Conservation (phyloP, 2,888 invertebrate species). For the Andrena praecox region DNA sequence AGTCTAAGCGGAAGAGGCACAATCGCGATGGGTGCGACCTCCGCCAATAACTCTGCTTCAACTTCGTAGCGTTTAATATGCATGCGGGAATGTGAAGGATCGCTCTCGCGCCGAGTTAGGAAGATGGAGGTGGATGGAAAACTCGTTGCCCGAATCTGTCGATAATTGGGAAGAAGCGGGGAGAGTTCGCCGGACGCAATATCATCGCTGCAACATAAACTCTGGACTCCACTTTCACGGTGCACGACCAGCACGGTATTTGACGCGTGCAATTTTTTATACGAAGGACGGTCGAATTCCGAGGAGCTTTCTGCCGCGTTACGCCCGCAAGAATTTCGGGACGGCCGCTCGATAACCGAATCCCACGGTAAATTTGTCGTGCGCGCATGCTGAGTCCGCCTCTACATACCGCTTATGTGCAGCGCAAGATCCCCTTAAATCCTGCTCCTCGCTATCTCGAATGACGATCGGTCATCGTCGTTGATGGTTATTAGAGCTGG, state of each 20-base stretch:
- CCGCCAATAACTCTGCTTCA: neutral
- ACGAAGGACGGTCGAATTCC: constrained; percentile 37
- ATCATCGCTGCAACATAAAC: constrained; percentile 4
- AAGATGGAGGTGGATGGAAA: neutral
- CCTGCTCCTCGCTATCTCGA: constrained; percentile 33
- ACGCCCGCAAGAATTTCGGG: constrained; percentile 58
- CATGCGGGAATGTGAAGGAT: too few relatives aligned
- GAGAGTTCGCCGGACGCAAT: neutral
- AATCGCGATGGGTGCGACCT: neutral
- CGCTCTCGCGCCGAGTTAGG: too few relatives aligned
- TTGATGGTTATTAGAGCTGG: constrained; percentile 58
- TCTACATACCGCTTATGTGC: constrained; percentile 9
- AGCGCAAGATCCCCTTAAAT: constrained; percentile 41
- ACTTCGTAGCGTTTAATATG: neutral
- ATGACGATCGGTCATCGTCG: constrained; percentile 52
- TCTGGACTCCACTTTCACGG: constrained; percentile 49
- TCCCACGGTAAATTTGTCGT: constrained; percentile 61
- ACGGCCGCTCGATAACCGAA: constrained; percentile 51
- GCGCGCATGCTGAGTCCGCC: constrained; percentile 3
- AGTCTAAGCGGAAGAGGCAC: neutral
- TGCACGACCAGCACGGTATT: constrained; percentile 11
- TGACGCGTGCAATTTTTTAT: constrained; percentile 41
- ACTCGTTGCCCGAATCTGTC: neutral
- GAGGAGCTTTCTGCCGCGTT: constrained; percentile 63
- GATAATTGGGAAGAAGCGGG: neutral